Conservation (phyloP, 64 coral and sea anemone genomes). For the Platygyra sinensis region DNA sequence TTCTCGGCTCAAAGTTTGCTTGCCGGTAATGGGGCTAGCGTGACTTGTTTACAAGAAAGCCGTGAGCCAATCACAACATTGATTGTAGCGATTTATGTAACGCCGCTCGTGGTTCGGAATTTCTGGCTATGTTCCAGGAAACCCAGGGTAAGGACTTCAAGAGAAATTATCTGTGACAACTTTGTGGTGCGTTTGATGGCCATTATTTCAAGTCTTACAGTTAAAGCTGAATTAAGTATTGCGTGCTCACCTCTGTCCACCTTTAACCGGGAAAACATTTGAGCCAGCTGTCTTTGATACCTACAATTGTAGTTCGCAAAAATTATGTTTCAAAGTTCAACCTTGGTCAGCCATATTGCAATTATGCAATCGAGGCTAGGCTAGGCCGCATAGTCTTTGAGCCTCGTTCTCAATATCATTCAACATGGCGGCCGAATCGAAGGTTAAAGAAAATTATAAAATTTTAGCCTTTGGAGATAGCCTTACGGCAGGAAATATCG, state of each 20-base stretch:
- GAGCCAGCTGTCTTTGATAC: not conserved
- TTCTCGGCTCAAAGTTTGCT: too few species aligned
- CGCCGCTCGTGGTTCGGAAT: too few species aligned
- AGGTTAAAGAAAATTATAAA: not conserved
- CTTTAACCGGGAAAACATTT: slow-evolving; percentile 22
- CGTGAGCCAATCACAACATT: too few species aligned
- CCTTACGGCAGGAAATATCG: slow-evolving; percentile 78
- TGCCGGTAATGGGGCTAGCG: too few species aligned
- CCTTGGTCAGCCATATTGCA: not conserved
- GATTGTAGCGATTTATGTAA: too few species aligned
- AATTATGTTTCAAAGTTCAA: not conserved
- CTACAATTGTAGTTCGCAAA: not conserved
- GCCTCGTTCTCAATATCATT: not conserved
- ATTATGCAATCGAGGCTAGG: not conserved
- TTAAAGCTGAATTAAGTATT: not conserved
- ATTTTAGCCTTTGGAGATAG: slow-evolving; percentile 93
- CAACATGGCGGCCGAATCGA: slow-evolving; percentile 9
- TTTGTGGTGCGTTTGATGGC: not conserved
- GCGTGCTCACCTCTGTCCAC: slow-evolving; percentile 9
- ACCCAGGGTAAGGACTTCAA: too few species aligned
- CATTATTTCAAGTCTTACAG: not conserved
- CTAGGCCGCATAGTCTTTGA: not conserved
- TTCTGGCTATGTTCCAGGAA: too few species aligned
- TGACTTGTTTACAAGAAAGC: too few species aligned
- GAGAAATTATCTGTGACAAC: too few species aligned